These are phyloP conservation scores for Cryptotis parvus DNA, from an alignment of 2,113 vertebrate species.

Conservation along the genomic window DNA sequence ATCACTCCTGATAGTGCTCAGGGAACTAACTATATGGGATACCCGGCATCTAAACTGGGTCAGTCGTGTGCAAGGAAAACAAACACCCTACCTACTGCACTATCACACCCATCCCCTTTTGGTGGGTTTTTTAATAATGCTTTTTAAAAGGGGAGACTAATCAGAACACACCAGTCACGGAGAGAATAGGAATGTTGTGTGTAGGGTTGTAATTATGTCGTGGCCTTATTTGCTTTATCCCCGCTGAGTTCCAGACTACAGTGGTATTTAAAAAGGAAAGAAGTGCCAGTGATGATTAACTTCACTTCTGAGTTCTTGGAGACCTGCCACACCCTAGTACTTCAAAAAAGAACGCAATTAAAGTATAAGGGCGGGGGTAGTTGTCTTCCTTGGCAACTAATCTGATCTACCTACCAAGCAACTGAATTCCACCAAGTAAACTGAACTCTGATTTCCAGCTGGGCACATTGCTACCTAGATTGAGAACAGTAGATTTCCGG, in stretches of 20 bases:
- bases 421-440: too few relatives aligned
- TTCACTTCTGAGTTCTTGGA: not conserved
- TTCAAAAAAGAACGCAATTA: not conserved
- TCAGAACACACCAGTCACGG: not conserved
- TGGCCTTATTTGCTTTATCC: constrained; percentile 32
- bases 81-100: too few relatives aligned
- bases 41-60: too few relatives aligned
- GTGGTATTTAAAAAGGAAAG: not conserved
- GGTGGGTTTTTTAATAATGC: not conserved
- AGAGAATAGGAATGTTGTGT: not conserved
- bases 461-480: not conserved
- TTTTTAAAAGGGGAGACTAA: not conserved
- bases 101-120: not conserved
- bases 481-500: not conserved
- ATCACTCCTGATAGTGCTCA: too few relatives aligned
- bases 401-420: not conserved
- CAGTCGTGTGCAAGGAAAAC: too few relatives aligned
- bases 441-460: not conserved
- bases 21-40: too few relatives aligned
- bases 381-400: not conserved
- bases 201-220: not conserved
- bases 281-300: not conserved
- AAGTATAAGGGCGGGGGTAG: not conserved
- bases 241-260: not conserved
- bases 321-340: not conserved